phyloP scores from a whole-genome alignment of 2,888 invertebrate species.

The Adineta ricciae region DNA sequence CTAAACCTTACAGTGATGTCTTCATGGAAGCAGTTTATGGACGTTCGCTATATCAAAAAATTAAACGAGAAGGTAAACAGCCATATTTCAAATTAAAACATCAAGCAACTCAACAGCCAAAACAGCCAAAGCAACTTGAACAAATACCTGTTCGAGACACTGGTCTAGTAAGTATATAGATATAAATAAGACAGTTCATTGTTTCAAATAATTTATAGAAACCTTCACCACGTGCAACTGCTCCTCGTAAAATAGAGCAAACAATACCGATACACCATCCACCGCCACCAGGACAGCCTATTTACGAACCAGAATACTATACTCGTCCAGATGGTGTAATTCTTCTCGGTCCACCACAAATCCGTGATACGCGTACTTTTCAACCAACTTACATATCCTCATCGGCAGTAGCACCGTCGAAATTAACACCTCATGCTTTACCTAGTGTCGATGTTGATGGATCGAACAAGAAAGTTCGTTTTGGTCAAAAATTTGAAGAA shows the following conservation, averaged over 20 bases:
- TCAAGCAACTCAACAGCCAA: neutral
- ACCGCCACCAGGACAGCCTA: neutral
- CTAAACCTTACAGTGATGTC: neutral
- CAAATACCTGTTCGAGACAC: neutral
- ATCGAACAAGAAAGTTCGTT: neutral
- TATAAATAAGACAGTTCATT: neutral
- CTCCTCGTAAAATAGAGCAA: neutral
- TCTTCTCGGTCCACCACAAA: conserved; percentile 8
- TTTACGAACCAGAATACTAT: neutral
- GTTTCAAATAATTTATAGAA: neutral
- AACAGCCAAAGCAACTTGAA: neutral
- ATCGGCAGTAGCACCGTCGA: too few relatives aligned
- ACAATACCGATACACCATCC: neutral
- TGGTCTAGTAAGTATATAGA: neutral
- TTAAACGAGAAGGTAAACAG: conserved; percentile 14
- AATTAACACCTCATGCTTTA: neutral
- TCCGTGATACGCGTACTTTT: conserved; percentile 2
- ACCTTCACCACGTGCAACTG: neutral
- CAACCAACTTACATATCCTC: neutral
- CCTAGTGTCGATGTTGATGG: neutral
- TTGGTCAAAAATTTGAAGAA: neutral
- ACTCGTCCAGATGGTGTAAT: neutral
- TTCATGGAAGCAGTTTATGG: conserved; percentile 9
- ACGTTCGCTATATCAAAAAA: neutral
- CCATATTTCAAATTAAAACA: conserved; percentile 14